Evolutionary conservation across 2,113 vertebrate genomes (phyloP).

Genomic region (Clarias gariepinus): DNA sequence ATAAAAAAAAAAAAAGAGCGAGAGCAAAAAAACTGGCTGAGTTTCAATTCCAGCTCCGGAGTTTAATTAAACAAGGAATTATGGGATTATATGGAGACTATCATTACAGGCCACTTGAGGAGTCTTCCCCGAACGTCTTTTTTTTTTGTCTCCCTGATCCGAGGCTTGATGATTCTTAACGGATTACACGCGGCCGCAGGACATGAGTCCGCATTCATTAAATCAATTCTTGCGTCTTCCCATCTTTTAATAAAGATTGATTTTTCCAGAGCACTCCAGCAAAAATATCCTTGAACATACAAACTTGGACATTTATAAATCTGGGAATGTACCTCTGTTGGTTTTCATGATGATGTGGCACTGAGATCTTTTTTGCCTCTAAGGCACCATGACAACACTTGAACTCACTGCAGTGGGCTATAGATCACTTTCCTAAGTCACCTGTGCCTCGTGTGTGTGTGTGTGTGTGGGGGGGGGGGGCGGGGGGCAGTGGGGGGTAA

Average conservation of each 20-base stretch:
- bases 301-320: slow-evolving; percentile 78
- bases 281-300: slow-evolving; percentile 75
- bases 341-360: slow-evolving; percentile 73
- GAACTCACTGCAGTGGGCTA: slow-evolving; percentile 64
- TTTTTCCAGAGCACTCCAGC: slow-evolving; percentile 58
- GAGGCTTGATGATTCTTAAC: slow-evolving; percentile 74
- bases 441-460: slow-evolving; percentile 58
- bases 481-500: too few relatives aligned
- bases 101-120: slow-evolving; percentile 81
- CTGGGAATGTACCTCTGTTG: slow-evolving; percentile 72
- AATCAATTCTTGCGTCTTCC: slow-evolving; percentile 76
- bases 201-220: slow-evolving; percentile 84
- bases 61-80: slow-evolving; percentile 90
- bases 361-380: slow-evolving; percentile 56
- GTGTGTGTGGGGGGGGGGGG: not conserved
- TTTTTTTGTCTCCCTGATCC: slow-evolving; percentile 79
- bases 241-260: slow-evolving; percentile 78
- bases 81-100: slow-evolving; percentile 83
- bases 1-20: slow-evolving; percentile 75
- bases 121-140: slow-evolving; percentile 75
- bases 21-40: slow-evolving; percentile 65
- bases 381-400: slow-evolving; percentile 74
- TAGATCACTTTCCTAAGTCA: slow-evolving; percentile 78
- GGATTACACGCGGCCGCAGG: slow-evolving; percentile 80
- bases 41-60: slow-evolving; percentile 76